phyloP scores from a whole-genome alignment of 2,888 invertebrate genomes.

The Papilio protenor region DNA sequence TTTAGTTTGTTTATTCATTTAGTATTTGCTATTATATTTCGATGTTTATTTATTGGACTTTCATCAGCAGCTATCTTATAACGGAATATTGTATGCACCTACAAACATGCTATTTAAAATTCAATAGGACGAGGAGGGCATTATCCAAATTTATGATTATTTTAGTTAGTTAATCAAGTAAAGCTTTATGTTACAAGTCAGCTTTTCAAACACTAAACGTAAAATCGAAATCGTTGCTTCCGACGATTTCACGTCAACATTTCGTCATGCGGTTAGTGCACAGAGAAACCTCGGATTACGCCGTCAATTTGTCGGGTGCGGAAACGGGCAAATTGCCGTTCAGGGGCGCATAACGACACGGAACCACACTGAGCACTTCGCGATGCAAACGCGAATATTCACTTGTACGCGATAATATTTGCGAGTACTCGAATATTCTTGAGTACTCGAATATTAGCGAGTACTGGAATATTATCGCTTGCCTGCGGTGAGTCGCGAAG shows the following conservation, averaged over 20 bases:
- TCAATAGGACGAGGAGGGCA: background rate
- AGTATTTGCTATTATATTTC: background rate
- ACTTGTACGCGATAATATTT: conserved; percentile 81
- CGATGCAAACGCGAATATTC: conserved; percentile 55
- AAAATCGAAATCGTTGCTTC: conserved; percentile 45
- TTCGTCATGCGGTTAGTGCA: conserved; percentile 90
- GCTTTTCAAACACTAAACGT: conserved; percentile 34
- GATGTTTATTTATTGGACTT: background rate
- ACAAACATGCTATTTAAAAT: background rate
- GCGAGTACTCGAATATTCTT: conserved; percentile 63
- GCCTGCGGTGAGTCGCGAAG: conserved; percentile 95
- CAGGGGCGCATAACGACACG: conserved; percentile 64
- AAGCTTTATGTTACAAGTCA: conserved; percentile 27
- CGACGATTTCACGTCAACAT: conserved; percentile 50
- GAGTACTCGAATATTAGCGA: conserved; percentile 80
- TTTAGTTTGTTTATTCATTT: background rate
- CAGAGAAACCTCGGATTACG: conserved; percentile 67
- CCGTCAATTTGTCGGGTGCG: conserved; percentile 65
- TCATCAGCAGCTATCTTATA: background rate
- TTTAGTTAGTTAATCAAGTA: conserved; percentile 1
- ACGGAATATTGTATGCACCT: background rate
- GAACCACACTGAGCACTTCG: conserved; percentile 40
- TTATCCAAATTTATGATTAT: background rate
- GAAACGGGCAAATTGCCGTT: conserved; percentile 72
- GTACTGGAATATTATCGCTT: conserved; percentile 76